Percentiles rank a stretch among this genome's conserved stretches.
Evolutionary conservation across 2,797 vertebrate species (phyloP).

Genomic region (Gambelia wislizenii): DNA sequence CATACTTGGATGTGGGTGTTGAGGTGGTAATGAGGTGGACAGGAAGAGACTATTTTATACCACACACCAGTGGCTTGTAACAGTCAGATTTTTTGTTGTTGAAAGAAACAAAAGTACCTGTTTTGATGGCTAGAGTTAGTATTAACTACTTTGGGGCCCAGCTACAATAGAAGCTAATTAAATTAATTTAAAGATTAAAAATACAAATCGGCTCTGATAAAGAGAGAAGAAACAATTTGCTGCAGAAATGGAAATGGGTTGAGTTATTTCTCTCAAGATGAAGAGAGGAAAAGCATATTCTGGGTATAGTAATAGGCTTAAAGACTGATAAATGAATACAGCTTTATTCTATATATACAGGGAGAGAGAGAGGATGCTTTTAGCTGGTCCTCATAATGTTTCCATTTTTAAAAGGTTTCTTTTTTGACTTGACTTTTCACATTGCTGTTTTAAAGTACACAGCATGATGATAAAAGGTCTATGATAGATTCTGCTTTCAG

Average conservation of each 20-base stretch:
- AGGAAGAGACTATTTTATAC: too few species aligned
- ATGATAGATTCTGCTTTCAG: constrained; percentile 18
- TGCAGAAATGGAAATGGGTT: neutral
- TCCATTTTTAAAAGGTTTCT: neutral
- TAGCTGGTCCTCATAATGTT: neutral
- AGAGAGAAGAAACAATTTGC: neutral
- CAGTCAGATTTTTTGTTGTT: too few species aligned
- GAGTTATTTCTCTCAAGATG: neutral
- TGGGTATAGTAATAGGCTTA: neutral
- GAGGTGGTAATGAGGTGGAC: too few species aligned
- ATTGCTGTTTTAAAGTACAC: neutral
- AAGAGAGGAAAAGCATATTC: neutral
- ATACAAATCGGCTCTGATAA: too few species aligned
- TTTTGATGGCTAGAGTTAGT: too few species aligned
- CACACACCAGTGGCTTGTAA: too few species aligned
- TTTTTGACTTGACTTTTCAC: neutral
- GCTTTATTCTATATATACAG: neutral
- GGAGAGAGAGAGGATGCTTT: neutral
- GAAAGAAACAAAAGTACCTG: too few species aligned
- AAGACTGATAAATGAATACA: neutral
- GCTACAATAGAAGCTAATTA: too few species aligned
- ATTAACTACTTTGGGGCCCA: too few species aligned
- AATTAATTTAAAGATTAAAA: too few species aligned
- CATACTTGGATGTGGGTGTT: too few species aligned
- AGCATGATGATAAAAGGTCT: neutral